Evolutionary conservation across 2,113 vertebrate genomes (phyloP).

Genomic region (Scomber colias): DNA sequence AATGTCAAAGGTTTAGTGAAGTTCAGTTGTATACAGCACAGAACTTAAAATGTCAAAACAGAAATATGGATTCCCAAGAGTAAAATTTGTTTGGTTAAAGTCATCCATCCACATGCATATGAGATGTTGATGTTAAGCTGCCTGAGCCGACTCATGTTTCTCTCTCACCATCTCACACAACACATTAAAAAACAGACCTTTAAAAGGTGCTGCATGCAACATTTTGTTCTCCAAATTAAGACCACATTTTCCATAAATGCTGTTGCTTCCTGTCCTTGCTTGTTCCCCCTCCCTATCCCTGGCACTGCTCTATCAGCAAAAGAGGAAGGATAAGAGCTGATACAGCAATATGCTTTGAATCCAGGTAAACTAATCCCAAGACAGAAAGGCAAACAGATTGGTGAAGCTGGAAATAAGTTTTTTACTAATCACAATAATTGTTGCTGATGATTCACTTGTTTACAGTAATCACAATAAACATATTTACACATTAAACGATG

Average conservation of each 20-base stretch:
- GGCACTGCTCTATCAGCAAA: conserved; percentile 29
- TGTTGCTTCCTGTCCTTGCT: conserved; percentile 61
- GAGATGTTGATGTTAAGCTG: neutral
- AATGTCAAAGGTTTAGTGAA: neutral
- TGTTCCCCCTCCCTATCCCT: conserved; percentile 46
- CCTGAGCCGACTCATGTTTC: neutral
- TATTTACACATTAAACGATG: too few species aligned
- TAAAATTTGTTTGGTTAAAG: neutral
- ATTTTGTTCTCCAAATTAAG: conserved; percentile 53
- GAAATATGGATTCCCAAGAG: neutral
- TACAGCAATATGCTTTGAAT: conserved; percentile 1
- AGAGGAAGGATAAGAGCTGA: conserved; percentile 18
- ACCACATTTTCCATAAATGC: conserved; percentile 70
- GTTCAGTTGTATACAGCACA: neutral
- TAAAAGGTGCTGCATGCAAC: conserved; percentile 53
- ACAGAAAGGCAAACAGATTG: neutral
- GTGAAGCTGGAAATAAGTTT: neutral
- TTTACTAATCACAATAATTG: neutral
- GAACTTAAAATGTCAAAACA: neutral
- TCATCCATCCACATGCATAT: neutral
- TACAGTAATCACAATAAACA: too few species aligned
- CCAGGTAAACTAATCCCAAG: neutral
- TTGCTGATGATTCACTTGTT: too few species aligned
- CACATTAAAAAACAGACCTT: neutral
- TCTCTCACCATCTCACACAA: neutral